A percentile compares a stretch with the other conserved stretches of the same genome.
Conservation (phyloP, 2,113 vertebrate genomes). For the Chroicocephalus ridibundus region DNA sequence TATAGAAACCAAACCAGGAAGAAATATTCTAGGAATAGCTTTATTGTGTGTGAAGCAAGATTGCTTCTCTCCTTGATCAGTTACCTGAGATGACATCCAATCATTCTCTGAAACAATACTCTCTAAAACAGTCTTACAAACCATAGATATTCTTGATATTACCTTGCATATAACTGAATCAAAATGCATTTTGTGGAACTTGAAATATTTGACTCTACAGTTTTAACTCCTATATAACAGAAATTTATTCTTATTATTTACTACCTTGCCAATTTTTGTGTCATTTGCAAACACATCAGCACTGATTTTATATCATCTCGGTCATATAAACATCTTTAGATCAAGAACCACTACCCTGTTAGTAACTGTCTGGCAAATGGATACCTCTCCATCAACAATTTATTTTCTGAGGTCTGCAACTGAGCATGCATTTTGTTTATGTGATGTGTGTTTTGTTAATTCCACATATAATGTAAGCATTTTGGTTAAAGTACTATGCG, state of each 20-base stretch:
- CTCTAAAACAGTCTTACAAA: background rate
- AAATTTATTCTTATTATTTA: background rate
- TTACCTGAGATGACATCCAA: background rate
- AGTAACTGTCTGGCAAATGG: background rate
- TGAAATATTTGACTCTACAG: background rate
- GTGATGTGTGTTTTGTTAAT: background rate
- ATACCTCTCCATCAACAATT: background rate
- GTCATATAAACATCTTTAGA: background rate
- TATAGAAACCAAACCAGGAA: background rate
- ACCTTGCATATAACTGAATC: background rate
- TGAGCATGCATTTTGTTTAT: background rate
- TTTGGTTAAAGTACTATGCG: background rate
- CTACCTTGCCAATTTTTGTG: background rate
- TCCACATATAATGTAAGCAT: background rate
- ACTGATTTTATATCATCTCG: background rate
- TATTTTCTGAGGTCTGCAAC: background rate
- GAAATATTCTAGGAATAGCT: background rate
- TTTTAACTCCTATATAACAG: background rate
- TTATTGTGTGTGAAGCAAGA: background rate
- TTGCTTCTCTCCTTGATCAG: background rate
- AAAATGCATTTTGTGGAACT: background rate
- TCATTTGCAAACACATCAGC: background rate
- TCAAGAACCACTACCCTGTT: background rate
- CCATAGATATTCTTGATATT: background rate
- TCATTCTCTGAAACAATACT: background rate